Evolutionary conservation across 2,888 invertebrate genomes (phyloP).

Genomic region (Ectemnius lituratus): DNA sequence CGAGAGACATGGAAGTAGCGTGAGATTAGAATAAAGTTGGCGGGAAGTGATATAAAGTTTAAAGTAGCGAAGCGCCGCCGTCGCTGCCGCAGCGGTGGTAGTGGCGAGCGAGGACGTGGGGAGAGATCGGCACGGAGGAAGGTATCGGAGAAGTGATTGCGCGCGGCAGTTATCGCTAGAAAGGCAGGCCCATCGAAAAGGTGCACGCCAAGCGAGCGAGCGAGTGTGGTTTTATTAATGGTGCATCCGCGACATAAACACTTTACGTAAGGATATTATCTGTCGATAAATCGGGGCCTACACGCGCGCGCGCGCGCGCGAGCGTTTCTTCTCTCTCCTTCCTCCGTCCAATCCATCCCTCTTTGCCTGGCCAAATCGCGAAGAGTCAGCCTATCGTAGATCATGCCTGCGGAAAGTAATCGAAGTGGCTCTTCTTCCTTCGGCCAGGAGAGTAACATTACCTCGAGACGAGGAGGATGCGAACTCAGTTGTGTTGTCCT

Average conservation of each 20-base stretch:
- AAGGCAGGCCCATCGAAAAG: constrained; percentile 63
- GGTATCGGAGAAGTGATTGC: constrained; percentile 26
- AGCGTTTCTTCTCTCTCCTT: constrained; percentile 17
- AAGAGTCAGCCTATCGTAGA: constrained; percentile 61
- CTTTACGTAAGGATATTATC: constrained; percentile 75
- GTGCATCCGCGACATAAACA: constrained; percentile 69
- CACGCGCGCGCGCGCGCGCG: constrained; percentile 37
- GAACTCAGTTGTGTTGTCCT: constrained; percentile 41
- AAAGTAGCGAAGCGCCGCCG: neutral
- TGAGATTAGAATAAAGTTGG: neutral
- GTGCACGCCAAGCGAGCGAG: constrained; percentile 51
- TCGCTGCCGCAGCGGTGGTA: constrained; percentile 7
- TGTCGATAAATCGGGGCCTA: constrained; percentile 73
- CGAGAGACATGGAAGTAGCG: neutral
- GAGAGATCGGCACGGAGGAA: constrained; percentile 2
- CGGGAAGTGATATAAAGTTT: neutral
- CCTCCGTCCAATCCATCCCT: constrained; percentile 28
- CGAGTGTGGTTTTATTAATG: constrained; percentile 67
- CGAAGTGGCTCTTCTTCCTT: constrained; percentile 27
- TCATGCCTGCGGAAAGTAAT: constrained; percentile 54
- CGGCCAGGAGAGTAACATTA: constrained; percentile 31
- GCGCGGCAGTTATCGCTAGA: constrained; percentile 55
- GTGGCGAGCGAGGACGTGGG: neutral
- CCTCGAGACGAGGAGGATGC: neutral
- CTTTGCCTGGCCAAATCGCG: constrained; percentile 24